phyloP scores from a whole-genome alignment of 1,140 invertebrate genomes.

The Drosophila sechellia region DNA sequence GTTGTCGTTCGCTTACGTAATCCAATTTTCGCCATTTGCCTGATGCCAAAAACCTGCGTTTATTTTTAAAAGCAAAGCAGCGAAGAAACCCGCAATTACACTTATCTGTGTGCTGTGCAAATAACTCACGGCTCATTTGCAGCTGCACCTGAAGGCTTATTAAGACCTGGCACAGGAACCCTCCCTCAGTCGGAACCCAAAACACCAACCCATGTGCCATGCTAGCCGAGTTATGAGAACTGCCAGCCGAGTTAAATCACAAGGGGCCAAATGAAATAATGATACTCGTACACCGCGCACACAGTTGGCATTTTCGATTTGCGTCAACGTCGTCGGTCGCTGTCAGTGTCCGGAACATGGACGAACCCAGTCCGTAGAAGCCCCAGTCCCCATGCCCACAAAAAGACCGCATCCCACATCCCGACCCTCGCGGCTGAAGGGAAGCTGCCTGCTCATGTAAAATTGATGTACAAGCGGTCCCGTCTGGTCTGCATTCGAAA shows the following conservation, averaged over 20 bases:
- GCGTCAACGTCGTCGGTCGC: slow-evolving; percentile 59
- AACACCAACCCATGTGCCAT: slow-evolving; percentile 2
- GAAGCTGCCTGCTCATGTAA: slow-evolving; percentile 53
- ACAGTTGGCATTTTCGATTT: slow-evolving; percentile 76
- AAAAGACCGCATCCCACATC: no score
- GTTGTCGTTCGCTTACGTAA: slow-evolving; percentile 27
- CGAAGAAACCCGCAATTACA: slow-evolving; percentile 63
- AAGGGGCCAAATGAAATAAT: slow-evolving; percentile 65
- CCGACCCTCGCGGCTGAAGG: neutral
- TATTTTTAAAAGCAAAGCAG: slow-evolving; percentile 35
- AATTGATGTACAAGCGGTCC: slow-evolving; percentile 55
- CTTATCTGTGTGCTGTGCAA: slow-evolving; percentile 47
- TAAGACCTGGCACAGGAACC: slow-evolving; percentile 41
- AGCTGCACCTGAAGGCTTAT: slow-evolving; percentile 79
- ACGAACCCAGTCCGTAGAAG: slow-evolving; percentile 35
- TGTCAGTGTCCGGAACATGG: slow-evolving; percentile 59
- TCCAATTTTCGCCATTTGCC: slow-evolving; percentile 2
- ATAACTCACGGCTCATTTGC: slow-evolving; percentile 80
- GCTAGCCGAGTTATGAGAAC: neutral
- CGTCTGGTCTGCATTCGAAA: slow-evolving; percentile 60
- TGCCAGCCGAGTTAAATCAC: slow-evolving; percentile 33
- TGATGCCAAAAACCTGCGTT: slow-evolving; percentile 28
- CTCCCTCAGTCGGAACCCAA: slow-evolving; percentile 4
- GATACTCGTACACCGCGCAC: slow-evolving; percentile 49
- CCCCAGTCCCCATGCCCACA: slow-evolving; percentile 7